Evolutionary conservation across 2,888 invertebrate genomes (phyloP).

Genomic region (Zygaena filipendulae): DNA sequence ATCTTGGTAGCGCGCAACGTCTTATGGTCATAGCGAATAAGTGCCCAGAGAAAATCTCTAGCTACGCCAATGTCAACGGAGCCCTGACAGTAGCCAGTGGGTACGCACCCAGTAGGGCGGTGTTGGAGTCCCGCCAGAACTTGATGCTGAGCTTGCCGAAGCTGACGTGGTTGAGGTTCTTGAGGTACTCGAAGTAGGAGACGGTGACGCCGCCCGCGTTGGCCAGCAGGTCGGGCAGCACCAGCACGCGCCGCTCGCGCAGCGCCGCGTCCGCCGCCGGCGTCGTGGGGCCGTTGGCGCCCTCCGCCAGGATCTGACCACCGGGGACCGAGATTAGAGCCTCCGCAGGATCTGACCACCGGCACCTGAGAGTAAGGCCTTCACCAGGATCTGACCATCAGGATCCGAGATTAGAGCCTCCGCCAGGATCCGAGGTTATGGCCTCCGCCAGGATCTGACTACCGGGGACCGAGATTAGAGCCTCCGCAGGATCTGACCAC

Average conservation of each 20-base stretch:
- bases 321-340: too few relatives aligned
- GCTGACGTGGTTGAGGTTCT: constrained; percentile 90
- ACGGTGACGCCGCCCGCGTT: constrained; percentile 92
- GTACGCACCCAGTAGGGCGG: constrained; percentile 75
- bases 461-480: too few relatives aligned
- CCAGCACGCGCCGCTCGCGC: constrained; percentile 76
- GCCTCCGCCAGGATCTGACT: too few relatives aligned
- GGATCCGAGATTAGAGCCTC: too few relatives aligned
- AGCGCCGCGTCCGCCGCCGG: constrained; percentile 85
- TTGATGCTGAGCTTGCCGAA: constrained; percentile 88
- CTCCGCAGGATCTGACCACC: neutral
- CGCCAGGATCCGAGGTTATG: too few relatives aligned
- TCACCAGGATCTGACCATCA: neutral
- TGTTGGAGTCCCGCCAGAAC: constrained; percentile 88
- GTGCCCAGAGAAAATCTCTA: too few relatives aligned
- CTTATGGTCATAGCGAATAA: too few relatives aligned
- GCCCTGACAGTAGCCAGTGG: too few relatives aligned
- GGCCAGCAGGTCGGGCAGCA: constrained; percentile 81
- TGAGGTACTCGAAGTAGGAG: constrained; percentile 92
- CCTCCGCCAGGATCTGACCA: constrained; percentile 87
- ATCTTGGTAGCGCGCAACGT: too few relatives aligned
- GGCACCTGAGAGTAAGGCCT: neutral
- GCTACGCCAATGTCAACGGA: too few relatives aligned
- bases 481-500: too few relatives aligned
- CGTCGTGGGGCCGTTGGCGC: constrained; percentile 92